phyloP scores from a whole-genome alignment of 2,113 vertebrate genomes.

The Turdus rufiventris region DNA sequence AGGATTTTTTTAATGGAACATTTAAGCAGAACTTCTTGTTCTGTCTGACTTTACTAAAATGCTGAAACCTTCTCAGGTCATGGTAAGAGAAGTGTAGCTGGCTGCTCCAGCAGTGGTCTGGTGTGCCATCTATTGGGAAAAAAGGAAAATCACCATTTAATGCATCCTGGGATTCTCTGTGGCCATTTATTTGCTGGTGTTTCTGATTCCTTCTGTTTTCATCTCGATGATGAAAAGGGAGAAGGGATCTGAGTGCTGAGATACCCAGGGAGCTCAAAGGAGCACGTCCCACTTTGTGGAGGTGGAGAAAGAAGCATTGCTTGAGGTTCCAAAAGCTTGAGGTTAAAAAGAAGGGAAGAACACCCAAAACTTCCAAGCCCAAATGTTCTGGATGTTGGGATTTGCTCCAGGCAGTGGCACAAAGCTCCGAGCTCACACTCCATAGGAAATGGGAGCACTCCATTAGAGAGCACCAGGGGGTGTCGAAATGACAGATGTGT shows the following conservation, averaged over 20 bases:
- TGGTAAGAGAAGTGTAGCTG: neutral
- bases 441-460: neutral
- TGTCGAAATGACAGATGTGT: neutral
- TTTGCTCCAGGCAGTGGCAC: neutral
- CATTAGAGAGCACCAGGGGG: neutral
- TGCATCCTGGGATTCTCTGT: neutral
- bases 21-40: neutral
- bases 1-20: neutral
- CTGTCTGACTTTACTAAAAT: neutral
- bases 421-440: fast-evolving
- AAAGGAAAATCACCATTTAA: conserved; percentile 42
- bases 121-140: conserved; percentile 76
- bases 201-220: neutral
- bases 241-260: neutral
- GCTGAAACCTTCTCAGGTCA: neutral
- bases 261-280: neutral
- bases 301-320: neutral
- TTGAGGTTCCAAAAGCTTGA: neutral
- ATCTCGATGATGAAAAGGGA: fast-evolving
- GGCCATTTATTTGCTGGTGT: neutral
- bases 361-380: neutral
- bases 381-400: neutral
- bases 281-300: fast-evolving
- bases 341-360: neutral
- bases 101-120: conserved; percentile 59